These are phyloP conservation scores for Madoqua kirkii DNA, from an alignment of 2,113 vertebrate species.

Conservation along the genomic window DNA sequence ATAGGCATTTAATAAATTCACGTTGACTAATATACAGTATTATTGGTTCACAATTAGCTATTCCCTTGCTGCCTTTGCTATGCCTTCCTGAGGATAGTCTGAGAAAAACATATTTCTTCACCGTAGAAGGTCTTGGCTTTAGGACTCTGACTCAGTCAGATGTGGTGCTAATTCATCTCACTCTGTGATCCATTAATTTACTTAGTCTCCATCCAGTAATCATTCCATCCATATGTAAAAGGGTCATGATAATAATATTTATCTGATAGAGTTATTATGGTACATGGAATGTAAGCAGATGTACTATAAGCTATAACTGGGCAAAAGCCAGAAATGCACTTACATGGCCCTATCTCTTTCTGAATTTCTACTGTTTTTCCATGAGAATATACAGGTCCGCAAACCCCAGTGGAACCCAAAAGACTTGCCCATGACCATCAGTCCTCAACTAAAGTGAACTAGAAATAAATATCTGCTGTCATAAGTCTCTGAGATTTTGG, in stretches of 20 bases:
- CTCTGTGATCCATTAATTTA: neutral
- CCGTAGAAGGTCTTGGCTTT: neutral
- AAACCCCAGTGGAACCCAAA: fast-evolving
- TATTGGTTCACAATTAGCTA: neutral
- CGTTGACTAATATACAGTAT: neutral
- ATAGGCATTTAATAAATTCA: neutral
- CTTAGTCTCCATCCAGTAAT: neutral
- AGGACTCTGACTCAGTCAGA: neutral
- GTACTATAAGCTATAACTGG: neutral
- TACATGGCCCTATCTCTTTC: neutral
- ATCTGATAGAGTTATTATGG: neutral
- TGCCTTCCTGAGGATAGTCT: neutral
- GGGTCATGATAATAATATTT: neutral
- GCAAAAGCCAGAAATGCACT: neutral
- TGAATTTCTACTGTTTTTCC: neutral
- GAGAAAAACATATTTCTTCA: neutral
- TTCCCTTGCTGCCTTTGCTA: neutral
- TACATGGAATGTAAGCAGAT: neutral
- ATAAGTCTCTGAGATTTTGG: neutral
- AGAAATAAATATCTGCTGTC: neutral
- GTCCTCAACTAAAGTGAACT: neutral
- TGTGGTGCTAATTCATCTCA: neutral
- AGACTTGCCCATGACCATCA: neutral
- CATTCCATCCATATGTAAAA: neutral
- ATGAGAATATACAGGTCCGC: neutral